These are phyloP conservation scores for Ctena decussata DNA, from an alignment of 2,888 invertebrate genomes.

Conservation along the genomic window DNA sequence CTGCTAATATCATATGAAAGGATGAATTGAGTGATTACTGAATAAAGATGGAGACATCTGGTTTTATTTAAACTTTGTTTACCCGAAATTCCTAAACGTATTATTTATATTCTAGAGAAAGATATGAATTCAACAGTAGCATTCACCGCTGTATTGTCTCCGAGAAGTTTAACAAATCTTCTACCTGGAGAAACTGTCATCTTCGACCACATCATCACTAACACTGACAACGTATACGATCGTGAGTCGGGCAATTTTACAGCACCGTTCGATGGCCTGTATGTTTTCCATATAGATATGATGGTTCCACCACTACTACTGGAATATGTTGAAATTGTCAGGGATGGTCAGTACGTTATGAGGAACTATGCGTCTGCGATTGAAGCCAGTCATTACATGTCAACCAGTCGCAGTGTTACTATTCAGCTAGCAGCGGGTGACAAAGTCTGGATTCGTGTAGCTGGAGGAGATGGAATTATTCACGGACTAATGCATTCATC, in stretches of 20 bases:
- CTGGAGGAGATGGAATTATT: constrained; percentile 27
- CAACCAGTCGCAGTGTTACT: constrained; percentile 32
- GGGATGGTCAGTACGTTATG: constrained; percentile 30
- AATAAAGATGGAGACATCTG: no score
- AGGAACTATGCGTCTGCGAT: constrained; percentile 24
- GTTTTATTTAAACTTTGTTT: no score
- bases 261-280: neutral
- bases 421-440: constrained; percentile 23
- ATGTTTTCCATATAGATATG: neutral
- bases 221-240: neutral
- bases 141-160: neutral
- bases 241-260: neutral
- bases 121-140: no score
- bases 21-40: no score
- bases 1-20: no score
- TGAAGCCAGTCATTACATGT: constrained; percentile 18
- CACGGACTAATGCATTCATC: constrained; percentile 44
- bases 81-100: no score
- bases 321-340: neutral
- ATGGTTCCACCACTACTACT: neutral
- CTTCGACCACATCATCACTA: neutral
- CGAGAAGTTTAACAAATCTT: neutral
- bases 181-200: neutral
- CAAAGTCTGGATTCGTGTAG: constrained; percentile 42
- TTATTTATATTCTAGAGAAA: no score